Evolutionary conservation across 2,888 invertebrate genomes (phyloP).

Genomic region (Calliopum simillimum): DNA sequence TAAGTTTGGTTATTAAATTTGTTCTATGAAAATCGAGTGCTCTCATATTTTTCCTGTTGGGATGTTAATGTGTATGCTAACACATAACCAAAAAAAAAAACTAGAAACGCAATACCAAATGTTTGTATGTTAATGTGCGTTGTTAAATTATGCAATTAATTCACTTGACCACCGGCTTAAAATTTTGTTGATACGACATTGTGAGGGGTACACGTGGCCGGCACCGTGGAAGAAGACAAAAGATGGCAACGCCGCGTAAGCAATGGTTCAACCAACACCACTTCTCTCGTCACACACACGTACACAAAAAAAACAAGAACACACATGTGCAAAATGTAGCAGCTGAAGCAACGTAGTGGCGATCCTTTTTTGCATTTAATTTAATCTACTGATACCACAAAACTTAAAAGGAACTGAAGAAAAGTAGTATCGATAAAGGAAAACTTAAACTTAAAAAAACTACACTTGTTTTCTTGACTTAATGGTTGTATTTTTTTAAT

Average conservation of each 20-base stretch:
- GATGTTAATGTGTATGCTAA: constrained; percentile 4
- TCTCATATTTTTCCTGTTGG: too few relatives aligned
- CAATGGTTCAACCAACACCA: constrained; percentile 1
- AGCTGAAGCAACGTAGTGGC: neutral
- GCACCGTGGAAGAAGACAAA: constrained; percentile 48
- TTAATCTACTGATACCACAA: too few relatives aligned
- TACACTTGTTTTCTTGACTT: too few relatives aligned
- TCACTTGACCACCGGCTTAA: constrained; percentile 65
- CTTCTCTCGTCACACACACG: constrained; percentile 30
- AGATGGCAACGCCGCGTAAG: neutral
- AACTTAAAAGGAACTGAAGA: too few relatives aligned
- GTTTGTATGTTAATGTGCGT: constrained; percentile 36
- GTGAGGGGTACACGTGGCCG: constrained; percentile 56
- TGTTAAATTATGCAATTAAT: constrained; percentile 38
- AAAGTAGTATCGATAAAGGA: neutral
- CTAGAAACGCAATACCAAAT: constrained; percentile 32
- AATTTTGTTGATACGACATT: constrained; percentile 62
- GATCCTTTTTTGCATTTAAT: too few relatives aligned
- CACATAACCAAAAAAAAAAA: constrained; percentile 24
- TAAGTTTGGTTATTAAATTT: too few relatives aligned
- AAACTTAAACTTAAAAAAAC: neutral
- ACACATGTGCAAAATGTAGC: constrained; percentile 24
- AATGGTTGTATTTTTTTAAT: too few relatives aligned
- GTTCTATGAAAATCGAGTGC: too few relatives aligned
- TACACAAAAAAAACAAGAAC: constrained; percentile 29